Base-by-base conservation (phyloP, 2,113 vertebrate species). In the Nasalis larvatus region DNA sequence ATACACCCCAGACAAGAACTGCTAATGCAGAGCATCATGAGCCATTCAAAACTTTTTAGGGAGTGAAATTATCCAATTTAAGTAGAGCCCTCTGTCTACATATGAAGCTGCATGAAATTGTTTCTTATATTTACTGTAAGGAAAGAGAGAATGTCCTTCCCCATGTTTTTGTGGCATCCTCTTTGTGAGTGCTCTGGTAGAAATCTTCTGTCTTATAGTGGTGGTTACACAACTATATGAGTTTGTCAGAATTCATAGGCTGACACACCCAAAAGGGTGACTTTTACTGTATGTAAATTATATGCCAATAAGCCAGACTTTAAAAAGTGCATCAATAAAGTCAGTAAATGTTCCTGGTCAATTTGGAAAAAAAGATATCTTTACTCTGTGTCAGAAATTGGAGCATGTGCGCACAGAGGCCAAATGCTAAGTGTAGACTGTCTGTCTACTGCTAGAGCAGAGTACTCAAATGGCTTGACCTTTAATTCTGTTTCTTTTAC, bases 371-470 rank as follows among this genome's bases (percentile, higher is more conserved):
- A 76, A 20, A 40, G 6, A 20, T 8, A 3, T 54, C 27, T 80
- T 18, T 16, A 21, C 1, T 9, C 37, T 78, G 3, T 60, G 27
- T 94, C 30, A 82, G 66, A 89, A 88, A 76, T n/a, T 52, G 91
- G 49, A 85, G 47, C 1, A 1, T 21, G 1, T 27, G 3, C 6
- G 6, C 40, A 12, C 5, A 30, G 35, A 37, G 4, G 9, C 18
- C 40, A 25, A 2, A 40, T 47, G 21, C 32, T 54, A 68, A 18
- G 47, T 58, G 45, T 76, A 23, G 60, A n/a, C 27, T 4, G 12
- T 58, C 47, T 54, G 40, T n/a, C 42, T 13, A 12, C 27, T 77
- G 37, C 25, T 42, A 45, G 23, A 84, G 56, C 32, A 13, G 17
- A 49, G 45, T 5, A 0, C 18, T 45, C 0, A 18, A 18, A 27